Evolutionary conservation across 2,113 vertebrate genomes (phyloP).

Genomic region (Phylloscopus trochilus): DNA sequence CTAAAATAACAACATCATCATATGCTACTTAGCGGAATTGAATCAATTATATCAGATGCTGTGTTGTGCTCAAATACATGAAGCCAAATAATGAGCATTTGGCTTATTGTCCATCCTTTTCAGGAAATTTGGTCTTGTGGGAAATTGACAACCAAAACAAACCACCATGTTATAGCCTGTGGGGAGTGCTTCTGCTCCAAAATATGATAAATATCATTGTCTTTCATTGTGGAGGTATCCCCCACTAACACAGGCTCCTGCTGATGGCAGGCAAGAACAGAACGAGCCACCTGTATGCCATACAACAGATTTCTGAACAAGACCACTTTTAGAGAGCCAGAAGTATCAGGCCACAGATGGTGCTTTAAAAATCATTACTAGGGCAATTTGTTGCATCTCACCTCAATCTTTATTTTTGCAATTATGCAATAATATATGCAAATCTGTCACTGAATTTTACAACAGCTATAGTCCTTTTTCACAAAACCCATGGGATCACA

Average conservation of each 20-base stretch:
- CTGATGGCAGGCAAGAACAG: neutral
- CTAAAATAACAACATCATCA: slow-evolving; percentile 17
- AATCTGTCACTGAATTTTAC: neutral
- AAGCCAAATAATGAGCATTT: slow-evolving; percentile 28
- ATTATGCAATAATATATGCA: neutral
- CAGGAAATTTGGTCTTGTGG: neutral
- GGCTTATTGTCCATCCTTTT: neutral
- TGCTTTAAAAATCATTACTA: neutral
- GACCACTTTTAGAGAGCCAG: neutral
- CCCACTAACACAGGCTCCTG: neutral
- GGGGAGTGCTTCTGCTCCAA: neutral
- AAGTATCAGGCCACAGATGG: slow-evolving; percentile 26
- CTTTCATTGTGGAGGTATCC: neutral
- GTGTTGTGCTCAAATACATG: neutral
- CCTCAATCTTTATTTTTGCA: neutral
- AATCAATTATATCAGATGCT: slow-evolving; percentile 7
- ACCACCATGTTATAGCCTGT: neutral
- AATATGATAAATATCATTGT: neutral
- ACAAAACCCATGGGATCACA: neutral
- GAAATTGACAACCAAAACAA: slow-evolving; percentile 23
- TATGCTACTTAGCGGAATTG: slow-evolving; percentile 10
- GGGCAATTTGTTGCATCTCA: neutral
- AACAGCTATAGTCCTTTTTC: neutral
- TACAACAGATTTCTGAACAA: neutral
- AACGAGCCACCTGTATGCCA: neutral